Evolutionary conservation across 2,113 vertebrate genomes (phyloP).

Genomic region (Ellobius talpinus): DNA sequence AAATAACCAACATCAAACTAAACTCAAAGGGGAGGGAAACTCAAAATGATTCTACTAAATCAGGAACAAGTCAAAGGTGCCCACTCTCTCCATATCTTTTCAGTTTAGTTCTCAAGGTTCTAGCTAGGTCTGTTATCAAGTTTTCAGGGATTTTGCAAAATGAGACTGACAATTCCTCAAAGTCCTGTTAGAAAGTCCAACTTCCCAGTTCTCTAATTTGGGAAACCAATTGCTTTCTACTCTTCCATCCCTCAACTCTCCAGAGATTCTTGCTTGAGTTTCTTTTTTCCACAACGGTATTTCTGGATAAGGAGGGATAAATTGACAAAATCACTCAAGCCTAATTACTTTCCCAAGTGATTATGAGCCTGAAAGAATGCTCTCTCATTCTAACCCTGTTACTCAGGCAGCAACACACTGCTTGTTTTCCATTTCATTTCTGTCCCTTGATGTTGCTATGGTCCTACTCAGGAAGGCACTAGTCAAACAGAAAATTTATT

Average conservation of each 20-base stretch:
- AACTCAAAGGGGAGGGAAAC: no score
- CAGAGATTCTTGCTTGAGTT: not conserved
- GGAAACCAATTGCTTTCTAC: not conserved
- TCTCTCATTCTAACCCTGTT: not conserved
- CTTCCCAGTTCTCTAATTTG: not conserved
- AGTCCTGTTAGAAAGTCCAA: not conserved
- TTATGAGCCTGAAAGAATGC: not conserved
- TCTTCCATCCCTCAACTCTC: not conserved
- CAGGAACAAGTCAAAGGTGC: no score
- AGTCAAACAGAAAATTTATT: not conserved
- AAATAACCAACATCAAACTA: no score
- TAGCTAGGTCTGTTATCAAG: not conserved
- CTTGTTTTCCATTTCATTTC: not conserved
- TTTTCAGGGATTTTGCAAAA: not conserved
- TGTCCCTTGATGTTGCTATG: not conserved
- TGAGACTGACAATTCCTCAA: not conserved
- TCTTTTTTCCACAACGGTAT: not conserved
- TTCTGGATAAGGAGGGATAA: not conserved
- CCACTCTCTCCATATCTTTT: no score
- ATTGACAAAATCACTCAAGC: not conserved
- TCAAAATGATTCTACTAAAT: no score
- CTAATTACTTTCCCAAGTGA: not conserved
- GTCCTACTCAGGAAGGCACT: not conserved
- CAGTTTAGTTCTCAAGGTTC: no score
- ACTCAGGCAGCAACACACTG: fast-evolving